Base-by-base conservation (phyloP, 2,888 invertebrate genomes). In the Marasmarcha lunaedactyla region DNA sequence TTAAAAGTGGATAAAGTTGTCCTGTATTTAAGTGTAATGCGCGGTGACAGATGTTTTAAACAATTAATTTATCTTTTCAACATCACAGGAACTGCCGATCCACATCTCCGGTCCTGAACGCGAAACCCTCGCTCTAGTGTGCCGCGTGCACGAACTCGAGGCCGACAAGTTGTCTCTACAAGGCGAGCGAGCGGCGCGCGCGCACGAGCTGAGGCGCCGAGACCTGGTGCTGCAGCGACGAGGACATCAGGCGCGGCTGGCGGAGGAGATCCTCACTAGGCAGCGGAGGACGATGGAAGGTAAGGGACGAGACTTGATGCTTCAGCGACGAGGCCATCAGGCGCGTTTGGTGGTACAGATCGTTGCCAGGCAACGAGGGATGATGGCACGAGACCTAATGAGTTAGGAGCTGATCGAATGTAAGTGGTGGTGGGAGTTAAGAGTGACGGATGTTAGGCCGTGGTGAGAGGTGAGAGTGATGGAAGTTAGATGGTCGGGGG, bases 81-180 rank as follows among this genome's bases (percentile, higher is more conserved):
- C n/a, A n/a, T n/a, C n/a, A n/a, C 61, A 92, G 94, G 92, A 93
- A 77, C 77, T 97, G 43, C 94, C 96, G 2, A 91, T 90, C 39
- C 87, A 92, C 40, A 89, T 95, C 39, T 93, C 92, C 45, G 92
- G 94, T 39, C 95, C 97, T 48, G 97, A 98, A 73, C 86, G 93
- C 33, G 97, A 98, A 64, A 88, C 97, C 41, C 71, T 95, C 42
- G 90, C 92, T 14, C 81, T 98, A 37, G 89, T 98, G 65, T 93
- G 95, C 57, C 88, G 94, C 49, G 95, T 97, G 30, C 97, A 97
- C 63, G 94, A 96, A 71, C 84, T 97, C 41, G 97, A 97, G 74
- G 95, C 97, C 0, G 95, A 96, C 67, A 97, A 95, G 77, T 89
- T 94, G 74, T 95, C 96, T 52, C 84, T 96, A 54, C 95, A 95